These are phyloP conservation scores for Anoplius nigerrimus DNA, from an alignment of 2,888 invertebrate species.

Conservation along the genomic window DNA sequence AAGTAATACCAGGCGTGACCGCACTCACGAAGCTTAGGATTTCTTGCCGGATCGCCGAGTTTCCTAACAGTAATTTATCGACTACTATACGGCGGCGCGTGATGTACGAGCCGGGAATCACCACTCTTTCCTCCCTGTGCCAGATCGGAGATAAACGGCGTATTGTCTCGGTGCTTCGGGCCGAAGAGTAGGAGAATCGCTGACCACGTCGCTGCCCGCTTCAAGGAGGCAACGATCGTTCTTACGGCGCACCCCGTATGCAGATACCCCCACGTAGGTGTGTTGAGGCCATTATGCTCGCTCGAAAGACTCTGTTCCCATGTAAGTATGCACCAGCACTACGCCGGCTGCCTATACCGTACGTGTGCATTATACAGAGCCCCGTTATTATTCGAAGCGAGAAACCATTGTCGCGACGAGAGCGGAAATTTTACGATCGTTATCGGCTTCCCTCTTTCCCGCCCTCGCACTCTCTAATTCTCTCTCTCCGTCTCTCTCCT, in stretches of 20 bases:
- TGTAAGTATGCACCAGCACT: conserved; percentile 18
- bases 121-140: conserved; percentile 42
- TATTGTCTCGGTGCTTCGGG: conserved; percentile 49
- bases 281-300: conserved; percentile 54
- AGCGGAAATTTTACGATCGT: conserved; percentile 57
- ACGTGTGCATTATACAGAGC: conserved; percentile 26
- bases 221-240: conserved; percentile 50
- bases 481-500: background rate
- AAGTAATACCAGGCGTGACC: conserved; percentile 6
- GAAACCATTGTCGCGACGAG: conserved; percentile 52
- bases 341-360: conserved; percentile 19
- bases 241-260: conserved; percentile 53
- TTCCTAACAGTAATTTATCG: conserved; percentile 52
- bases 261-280: conserved; percentile 50
- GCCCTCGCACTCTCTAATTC: background rate
- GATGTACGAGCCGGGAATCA: conserved; percentile 43
- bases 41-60: conserved; percentile 4
- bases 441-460: conserved; percentile 37
- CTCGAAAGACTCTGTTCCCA: conserved; percentile 47
- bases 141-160: conserved; percentile 59
- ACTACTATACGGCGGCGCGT: conserved; percentile 43
- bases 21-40: background rate
- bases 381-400: conserved; percentile 54
- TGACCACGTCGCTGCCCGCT: conserved; percentile 41
- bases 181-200: conserved; percentile 41